Evolutionary conservation across 2,797 vertebrate species (phyloP), one percentile per base, ranked within the genome.

Genomic region (Sebastes wilsoni): DNA sequence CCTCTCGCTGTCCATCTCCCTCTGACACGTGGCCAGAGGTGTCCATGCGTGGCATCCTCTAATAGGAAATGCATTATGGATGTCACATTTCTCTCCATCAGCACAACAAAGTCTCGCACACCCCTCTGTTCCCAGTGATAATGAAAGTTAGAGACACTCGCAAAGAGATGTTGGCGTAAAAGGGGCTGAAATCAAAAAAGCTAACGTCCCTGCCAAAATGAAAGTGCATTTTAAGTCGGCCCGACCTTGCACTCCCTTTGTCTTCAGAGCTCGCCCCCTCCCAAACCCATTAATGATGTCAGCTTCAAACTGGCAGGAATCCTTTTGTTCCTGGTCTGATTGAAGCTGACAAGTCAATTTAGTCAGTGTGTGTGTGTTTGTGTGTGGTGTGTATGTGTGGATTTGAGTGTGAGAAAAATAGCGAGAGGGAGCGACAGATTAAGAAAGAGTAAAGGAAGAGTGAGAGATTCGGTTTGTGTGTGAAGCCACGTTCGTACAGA

Each of bases 301-400:
- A 91, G 85, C 92, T 91, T 94, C 88, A 94, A 92, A 95, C 91
- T 92, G 89, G 91, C 92, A 93, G 93, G 88, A 91, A 93, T 90
- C 87, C 92, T 93, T 94, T 94, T 95, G 92, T 95, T 94, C 92
- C 85, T 86, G 67, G 42, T 90, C 89, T 94, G 91, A 95, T 94
- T 93, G 94, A 94, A 94, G 93, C 91, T 93, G 94, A 95, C 95
- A 94, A 93, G 92, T 95, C 93, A 93, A 95, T 96, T 96, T 94
- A 93, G 92, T 89, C 86, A 60, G 77, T 70, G 70, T 79, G 79
- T 85, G 83, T 82, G 54, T 80, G 69, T 91, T 64, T 79, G 58
- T 82, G 85, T 88, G 80, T 80, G 73, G 71, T 92, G 77, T 86
- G 67, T 79, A 52, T 82, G 85, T 88, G 80, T 77, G 66, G 68